Base-by-base conservation (phyloP, 2,888 invertebrate genomes). In the Eilema caniola region DNA sequence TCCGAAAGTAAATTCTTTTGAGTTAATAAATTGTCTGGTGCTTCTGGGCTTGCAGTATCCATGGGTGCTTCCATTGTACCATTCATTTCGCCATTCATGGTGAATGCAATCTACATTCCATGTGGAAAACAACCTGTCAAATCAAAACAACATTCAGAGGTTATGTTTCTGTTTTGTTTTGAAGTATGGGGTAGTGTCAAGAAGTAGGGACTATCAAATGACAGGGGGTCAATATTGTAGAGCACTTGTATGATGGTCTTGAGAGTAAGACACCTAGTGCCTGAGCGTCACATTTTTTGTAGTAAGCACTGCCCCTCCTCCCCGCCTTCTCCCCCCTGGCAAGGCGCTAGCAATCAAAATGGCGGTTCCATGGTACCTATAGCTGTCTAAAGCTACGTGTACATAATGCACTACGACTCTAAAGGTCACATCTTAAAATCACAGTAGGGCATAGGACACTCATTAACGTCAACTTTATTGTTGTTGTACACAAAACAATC, bases 291-390 rank as follows among this genome's bases (percentile, higher is more conserved):
- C 80, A 89, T 92, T 93, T 92, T 92, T 91, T 92, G 86, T 89
- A 89, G 86, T 86, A 83, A 86, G 86, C 79, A 80, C 83, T 83
- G 80, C 83, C 83, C 86, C 86, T 87, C 86, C 89, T 85, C 88
- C 86, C 86, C 88, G 85, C 87, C 86, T 84, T 81, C 86, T 79
- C 88, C 86, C 89, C 91, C 88, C 90, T 90, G 89, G 88, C 89
- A 89, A 90, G 90, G 90, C 92, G 88, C 90, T 91, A 90, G 91
- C 89, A 93, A 92, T 92, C 94, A 93, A 94, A 94, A 94, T 94
- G 94, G 94, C 94, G 93, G 93, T 92, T 89, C 88, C 87, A 90
- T 90, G 90, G 90, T 89, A 88, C 28, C 24, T 24, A 25, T 88
- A 87, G 84, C 86, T 89, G 85, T 84, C 72, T 85, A 86, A 82